Base-by-base conservation (phyloP, 2,888 invertebrate genomes). In the Nezara viridula region DNA sequence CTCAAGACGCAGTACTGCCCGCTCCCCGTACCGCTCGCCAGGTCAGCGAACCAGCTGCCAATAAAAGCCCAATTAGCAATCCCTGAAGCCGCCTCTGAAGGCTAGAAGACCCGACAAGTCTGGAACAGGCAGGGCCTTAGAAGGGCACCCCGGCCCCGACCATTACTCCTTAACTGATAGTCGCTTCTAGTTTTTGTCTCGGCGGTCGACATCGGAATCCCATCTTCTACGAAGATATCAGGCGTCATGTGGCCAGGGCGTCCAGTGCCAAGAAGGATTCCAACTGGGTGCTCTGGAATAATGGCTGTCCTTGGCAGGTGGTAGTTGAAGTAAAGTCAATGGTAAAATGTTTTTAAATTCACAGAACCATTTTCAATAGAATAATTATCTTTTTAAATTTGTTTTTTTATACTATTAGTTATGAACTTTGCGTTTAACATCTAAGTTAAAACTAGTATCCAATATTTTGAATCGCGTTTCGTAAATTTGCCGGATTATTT, bases 121-220 rank as follows among this genome's bases (percentile, higher is more conserved):
- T 7, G 37, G 66, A 16, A 12, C 27, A 66, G 66, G 2, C 6
- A 14, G 4, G 27, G 6, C 66, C 66, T 21, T 73, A 73, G 32
- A 73, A 73, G 66, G 66, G 7, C 19, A 73, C 66, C 19, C 37
- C 37, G 0, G 5, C 19, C 19, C 19, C 32, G 4, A 19, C 66
- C 66, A 73, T 73, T 73, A 73, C 66, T 73, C 66, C 66, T 73
- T 73, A 73, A 73, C 66, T 73, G 66, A 73, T 73, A 73, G 37
- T 19, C 1, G 32, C 32, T 32, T 19, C 66, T 37, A 73, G 66
- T 73, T 73, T 73, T 73, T 73, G 66, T 73, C 66, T 19, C 32
- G 19, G 21, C 5, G 16, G 27, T 16, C 66, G 37, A 73, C 66
- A 73, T 37, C 66, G 66, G 66, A 73, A 73, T 73, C 66, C 37